Evolutionary conservation across 2,113 vertebrate species (phyloP).

Genomic region (Uropsilus gracilis): DNA sequence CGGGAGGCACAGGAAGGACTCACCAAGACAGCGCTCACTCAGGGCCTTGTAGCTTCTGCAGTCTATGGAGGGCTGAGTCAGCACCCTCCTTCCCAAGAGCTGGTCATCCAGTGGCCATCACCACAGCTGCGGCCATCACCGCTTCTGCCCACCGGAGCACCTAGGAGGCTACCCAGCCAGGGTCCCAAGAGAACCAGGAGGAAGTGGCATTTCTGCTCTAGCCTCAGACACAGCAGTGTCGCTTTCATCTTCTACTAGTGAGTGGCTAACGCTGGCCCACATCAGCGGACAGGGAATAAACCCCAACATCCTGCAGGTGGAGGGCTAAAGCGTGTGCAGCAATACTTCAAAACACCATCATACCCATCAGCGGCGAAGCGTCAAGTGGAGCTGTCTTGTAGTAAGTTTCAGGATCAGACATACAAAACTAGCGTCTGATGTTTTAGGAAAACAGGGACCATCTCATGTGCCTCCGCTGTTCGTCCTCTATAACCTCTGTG

Average conservation of each 20-base stretch:
- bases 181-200: not conserved
- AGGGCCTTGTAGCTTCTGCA: not conserved
- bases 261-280: not conserved
- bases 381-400: not conserved
- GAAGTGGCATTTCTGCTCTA: not conserved
- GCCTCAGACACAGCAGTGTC: not conserved
- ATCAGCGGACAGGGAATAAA: not conserved
- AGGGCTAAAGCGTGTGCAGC: not conserved
- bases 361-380: not conserved
- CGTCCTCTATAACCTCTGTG: not conserved
- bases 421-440: not conserved
- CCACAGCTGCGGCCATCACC: too few relatives aligned
- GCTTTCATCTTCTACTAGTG: not conserved
- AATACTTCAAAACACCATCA: not conserved
- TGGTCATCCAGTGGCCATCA: not conserved
- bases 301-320: not conserved
- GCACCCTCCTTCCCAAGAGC: too few relatives aligned
- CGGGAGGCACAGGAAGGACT: not conserved
- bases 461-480: fast-evolving
- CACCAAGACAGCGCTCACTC: not conserved
- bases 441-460: not conserved
- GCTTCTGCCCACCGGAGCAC: too few relatives aligned
- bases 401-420: not conserved
- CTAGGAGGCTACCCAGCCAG: not conserved
- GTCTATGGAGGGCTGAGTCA: not conserved